These are phyloP conservation scores for Cheilosia urbana DNA, from an alignment of 2,888 invertebrate species.

Conservation along the genomic window DNA sequence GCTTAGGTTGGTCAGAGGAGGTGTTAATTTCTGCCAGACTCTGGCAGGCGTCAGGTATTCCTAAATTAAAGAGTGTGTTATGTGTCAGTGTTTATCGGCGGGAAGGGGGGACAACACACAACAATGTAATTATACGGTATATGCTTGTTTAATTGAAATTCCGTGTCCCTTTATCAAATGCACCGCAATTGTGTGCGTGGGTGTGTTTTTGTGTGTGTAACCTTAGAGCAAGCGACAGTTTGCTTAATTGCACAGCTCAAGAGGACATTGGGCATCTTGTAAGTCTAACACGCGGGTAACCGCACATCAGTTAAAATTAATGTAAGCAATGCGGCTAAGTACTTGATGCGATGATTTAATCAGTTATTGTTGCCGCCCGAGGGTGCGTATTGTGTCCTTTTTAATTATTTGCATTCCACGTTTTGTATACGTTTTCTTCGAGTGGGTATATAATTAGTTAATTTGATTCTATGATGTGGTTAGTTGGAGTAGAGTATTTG, in stretches of 20 bases:
- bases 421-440: neutral
- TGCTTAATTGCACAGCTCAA: conserved; percentile 19
- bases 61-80: neutral
- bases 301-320: conserved; percentile 37
- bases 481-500: neutral
- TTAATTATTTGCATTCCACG: neutral
- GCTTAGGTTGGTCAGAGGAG: neutral
- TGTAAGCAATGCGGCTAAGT: conserved; percentile 12
- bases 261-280: neutral
- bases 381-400: neutral
- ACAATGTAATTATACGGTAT: conserved; percentile 15
- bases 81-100: neutral
- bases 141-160: conserved; percentile 33
- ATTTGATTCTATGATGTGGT: conserved; percentile 2
- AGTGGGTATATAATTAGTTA: neutral
- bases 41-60: neutral
- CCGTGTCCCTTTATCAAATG: neutral
- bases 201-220: neutral
- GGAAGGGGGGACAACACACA: no score
- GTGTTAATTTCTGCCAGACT: neutral
- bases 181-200: conserved; percentile 9
- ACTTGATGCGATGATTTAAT: conserved; percentile 15
- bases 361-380: neutral
- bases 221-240: neutral
- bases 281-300: conserved; percentile 8